A percentile compares a stretch with the other conserved stretches of the same genome.
These are phyloP conservation scores for Heliconius hewitsoni DNA, from an alignment of 1,140 invertebrate genomes.

Conservation along the genomic window DNA sequence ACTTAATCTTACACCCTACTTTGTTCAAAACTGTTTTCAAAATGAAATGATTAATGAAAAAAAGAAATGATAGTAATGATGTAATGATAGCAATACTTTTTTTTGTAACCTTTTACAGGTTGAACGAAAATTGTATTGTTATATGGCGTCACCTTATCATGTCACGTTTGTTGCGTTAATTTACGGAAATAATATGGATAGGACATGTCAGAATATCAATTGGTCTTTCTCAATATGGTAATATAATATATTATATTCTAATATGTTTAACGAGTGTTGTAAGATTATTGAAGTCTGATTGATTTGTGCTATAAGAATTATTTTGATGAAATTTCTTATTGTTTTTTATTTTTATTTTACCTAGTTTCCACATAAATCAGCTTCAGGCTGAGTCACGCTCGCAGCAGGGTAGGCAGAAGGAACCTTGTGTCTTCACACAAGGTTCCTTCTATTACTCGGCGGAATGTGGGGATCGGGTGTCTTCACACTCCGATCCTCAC, in stretches of 20 bases:
- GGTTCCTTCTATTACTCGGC: no score
- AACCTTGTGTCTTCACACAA: no score
- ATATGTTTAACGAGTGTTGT: not conserved
- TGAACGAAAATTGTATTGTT: constrained; percentile 28
- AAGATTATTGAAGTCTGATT: not conserved
- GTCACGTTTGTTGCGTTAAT: constrained; percentile 53
- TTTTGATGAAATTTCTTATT: no score
- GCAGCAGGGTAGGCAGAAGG: no score
- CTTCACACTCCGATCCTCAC: no score
- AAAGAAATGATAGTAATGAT: not conserved
- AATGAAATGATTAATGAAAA: constrained; percentile 19
- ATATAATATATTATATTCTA: not conserved
- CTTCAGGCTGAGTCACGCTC: no score
- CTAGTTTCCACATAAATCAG: no score
- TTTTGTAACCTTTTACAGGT: constrained; percentile 21
- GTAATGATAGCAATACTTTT: constrained; percentile 3
- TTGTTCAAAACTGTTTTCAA: not conserved
- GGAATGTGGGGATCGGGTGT: no score
- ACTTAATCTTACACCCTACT: constrained; percentile 10
- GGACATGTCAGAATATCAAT: not conserved
- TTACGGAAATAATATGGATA: constrained; percentile 27
- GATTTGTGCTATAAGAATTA: no score
- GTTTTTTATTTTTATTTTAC: no score
- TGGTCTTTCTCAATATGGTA: not conserved
- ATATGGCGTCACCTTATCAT: constrained; percentile 48